Evolutionary conservation across 2,797 vertebrate genomes (phyloP).

Genomic region (Spondyliosoma cantharus): DNA sequence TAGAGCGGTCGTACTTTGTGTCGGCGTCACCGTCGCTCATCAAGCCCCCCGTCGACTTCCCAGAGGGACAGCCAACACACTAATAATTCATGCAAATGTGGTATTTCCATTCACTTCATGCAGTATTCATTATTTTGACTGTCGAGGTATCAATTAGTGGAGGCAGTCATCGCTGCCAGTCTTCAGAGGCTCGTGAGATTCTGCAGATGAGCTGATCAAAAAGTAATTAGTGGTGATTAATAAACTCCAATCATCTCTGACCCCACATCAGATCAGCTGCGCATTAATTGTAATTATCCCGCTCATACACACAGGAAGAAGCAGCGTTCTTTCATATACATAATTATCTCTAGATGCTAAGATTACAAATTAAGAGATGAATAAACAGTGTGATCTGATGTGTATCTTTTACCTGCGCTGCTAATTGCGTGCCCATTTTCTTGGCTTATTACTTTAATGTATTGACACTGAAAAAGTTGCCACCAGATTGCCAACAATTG

Average conservation of each 20-base stretch:
- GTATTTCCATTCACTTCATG: constrained; percentile 78
- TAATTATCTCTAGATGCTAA: neutral
- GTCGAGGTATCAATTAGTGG: constrained; percentile 69
- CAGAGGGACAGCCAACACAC: constrained; percentile 48
- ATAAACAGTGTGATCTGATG: neutral
- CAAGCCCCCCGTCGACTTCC: constrained; percentile 23
- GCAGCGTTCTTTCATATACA: neutral
- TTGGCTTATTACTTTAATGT: neutral
- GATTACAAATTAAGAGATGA: neutral
- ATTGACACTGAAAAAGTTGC: neutral
- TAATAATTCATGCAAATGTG: constrained; percentile 81
- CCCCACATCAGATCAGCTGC: constrained; percentile 34
- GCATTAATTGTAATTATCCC: constrained; percentile 30
- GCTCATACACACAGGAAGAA: constrained; percentile 10
- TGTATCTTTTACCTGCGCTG: neutral
- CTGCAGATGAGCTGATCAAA: constrained; percentile 47
- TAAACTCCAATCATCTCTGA: constrained; percentile 47
- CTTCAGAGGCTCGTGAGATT: constrained; percentile 31
- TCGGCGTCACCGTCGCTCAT: constrained; percentile 43
- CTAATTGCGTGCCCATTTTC: neutral
- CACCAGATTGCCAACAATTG: neutral
- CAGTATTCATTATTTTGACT: constrained; percentile 74
- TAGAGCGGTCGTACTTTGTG: constrained; percentile 1
- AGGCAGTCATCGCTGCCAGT: constrained; percentile 11
- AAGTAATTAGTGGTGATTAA: constrained; percentile 67